Base-by-base conservation (phyloP, 2,888 invertebrate species). In the Hirtodrosophila duncani region DNA sequence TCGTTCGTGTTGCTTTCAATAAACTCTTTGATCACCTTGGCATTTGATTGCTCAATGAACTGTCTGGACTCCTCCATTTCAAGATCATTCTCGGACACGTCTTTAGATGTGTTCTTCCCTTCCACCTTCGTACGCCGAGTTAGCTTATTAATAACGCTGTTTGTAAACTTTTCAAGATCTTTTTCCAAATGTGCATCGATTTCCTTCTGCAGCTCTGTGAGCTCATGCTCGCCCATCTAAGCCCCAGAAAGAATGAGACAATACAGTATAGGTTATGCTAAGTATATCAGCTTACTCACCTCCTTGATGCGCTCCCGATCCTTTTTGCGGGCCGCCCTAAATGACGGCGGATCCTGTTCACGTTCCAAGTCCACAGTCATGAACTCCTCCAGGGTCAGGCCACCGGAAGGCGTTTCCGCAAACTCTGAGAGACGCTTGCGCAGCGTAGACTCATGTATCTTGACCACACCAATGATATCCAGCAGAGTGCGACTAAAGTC, bases 321-420 rank as follows among this genome's bases (percentile, higher is more conserved):
- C 80, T 94, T 94, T 81, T 93, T 93, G 43, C 97, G 90, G 0
- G 97, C 96, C 1, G 93, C 94, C 85, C 95, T 96, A 84, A 97
- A 99, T 1, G 96, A 94, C 0, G 98, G 98, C 5, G 98, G 87
- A 87, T 98, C 98, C 85, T 96, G 96, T 81, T 97, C 97, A 70
- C 97, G 96, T 84, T 98, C 98, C 67, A 99, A 88, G 84, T 99
- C 98, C 0, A 99, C 95, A 0, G 93, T 94, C 92, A 97, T 94
- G 84, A 99, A 99, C 88, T 99, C 98, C 70, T 99, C 98, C 16
- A 98, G 88, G 0, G 99, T 98, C 41, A 99, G 88, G 5, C 94
- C 92, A 81, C 98, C 96, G 7, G 98, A 97, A 0, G 99, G 97
- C 0, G 99, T 99, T 71, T 97, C 96, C 0, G 97, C 96, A 86